These are phyloP conservation scores for Homalodisca vitripennis DNA, from an alignment of 1,140 invertebrate species.

Conservation along the genomic window DNA sequence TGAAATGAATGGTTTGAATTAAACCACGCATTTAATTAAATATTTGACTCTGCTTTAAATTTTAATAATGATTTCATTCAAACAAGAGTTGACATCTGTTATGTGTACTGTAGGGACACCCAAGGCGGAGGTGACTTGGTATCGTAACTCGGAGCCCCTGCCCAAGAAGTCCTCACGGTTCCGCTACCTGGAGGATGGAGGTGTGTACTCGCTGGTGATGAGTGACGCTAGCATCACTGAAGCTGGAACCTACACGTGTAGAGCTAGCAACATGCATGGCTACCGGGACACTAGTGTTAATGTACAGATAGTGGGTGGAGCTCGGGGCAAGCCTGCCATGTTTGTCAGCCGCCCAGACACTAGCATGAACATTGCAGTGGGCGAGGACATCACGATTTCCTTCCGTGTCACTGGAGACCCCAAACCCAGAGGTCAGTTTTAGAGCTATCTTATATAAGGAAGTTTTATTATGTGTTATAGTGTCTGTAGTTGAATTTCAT, in stretches of 20 bases:
- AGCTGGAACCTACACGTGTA: slow-evolving; percentile 84
- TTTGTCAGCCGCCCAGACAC: slow-evolving; percentile 76
- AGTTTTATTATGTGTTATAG: too few species aligned
- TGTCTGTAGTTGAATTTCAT: not conserved
- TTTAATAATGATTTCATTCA: too few species aligned
- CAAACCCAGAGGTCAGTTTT: slow-evolving; percentile 70
- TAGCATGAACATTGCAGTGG: slow-evolving; percentile 66
- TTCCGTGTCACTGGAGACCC: slow-evolving; percentile 78
- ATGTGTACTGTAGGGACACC: not conserved
- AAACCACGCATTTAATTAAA: too few species aligned
- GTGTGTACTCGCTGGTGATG: slow-evolving; percentile 83
- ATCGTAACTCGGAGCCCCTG: slow-evolving; percentile 59
- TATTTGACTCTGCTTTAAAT: too few species aligned
- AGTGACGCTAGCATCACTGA: slow-evolving; percentile 77
- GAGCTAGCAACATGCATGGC: slow-evolving; percentile 74
- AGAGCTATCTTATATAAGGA: too few species aligned
- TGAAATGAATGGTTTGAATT: too few species aligned
- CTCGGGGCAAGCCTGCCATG: slow-evolving; percentile 70
- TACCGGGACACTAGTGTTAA: slow-evolving; percentile 62
- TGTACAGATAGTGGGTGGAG: slow-evolving; percentile 44
- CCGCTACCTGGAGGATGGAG: slow-evolving; percentile 71
- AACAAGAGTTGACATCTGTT: too few species aligned
- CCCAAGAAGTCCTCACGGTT: slow-evolving; percentile 57
- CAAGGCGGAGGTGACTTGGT: slow-evolving; percentile 64
- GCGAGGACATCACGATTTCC: slow-evolving; percentile 76